Evolutionary conservation across 1,140 invertebrate genomes (phyloP).

Genomic region (Tigriopus japonicus): DNA sequence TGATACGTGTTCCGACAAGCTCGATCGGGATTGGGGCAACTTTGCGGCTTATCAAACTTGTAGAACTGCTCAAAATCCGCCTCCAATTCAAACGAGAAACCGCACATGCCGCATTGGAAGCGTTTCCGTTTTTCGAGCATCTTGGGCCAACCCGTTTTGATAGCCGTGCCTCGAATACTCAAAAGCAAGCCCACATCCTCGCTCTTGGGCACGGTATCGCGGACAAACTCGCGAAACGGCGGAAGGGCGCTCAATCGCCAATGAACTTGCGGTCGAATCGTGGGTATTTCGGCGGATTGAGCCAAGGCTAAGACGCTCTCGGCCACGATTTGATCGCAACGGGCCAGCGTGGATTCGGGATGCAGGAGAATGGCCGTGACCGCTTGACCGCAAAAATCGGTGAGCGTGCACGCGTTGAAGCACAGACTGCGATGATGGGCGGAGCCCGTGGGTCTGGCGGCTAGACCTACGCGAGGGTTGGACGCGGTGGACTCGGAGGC

Average conservation of each 20-base stretch:
- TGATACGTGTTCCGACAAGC: constrained; percentile 24
- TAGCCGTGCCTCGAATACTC: constrained; percentile 43
- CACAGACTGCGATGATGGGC: too few relatives aligned
- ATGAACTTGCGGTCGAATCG: background rate
- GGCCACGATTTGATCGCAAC: too few relatives aligned
- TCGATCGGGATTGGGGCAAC: constrained; percentile 11
- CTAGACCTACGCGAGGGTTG: too few relatives aligned
- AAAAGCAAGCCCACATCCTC: constrained; percentile 44
- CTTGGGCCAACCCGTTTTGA: constrained; percentile 49
- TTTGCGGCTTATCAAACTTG: background rate
- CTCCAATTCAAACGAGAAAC: constrained; percentile 39
- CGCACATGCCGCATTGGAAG: constrained; percentile 58
- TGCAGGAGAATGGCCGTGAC: too few relatives aligned
- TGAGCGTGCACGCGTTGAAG: too few relatives aligned
- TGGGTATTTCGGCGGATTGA: too few relatives aligned
- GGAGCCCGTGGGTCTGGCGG: too few relatives aligned
- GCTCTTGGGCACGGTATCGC: constrained; percentile 40
- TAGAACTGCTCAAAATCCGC: constrained; percentile 25
- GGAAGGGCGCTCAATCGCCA: constrained; percentile 33
- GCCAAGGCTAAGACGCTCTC: too few relatives aligned
- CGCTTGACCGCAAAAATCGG: too few relatives aligned
- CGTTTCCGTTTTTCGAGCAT: constrained; percentile 51
- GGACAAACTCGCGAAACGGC: constrained; percentile 27
- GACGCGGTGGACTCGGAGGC: too few relatives aligned
- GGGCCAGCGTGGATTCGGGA: too few relatives aligned